phyloP scores from a whole-genome alignment of 2,797 vertebrate species.

The Chromobotia macracanthus region DNA sequence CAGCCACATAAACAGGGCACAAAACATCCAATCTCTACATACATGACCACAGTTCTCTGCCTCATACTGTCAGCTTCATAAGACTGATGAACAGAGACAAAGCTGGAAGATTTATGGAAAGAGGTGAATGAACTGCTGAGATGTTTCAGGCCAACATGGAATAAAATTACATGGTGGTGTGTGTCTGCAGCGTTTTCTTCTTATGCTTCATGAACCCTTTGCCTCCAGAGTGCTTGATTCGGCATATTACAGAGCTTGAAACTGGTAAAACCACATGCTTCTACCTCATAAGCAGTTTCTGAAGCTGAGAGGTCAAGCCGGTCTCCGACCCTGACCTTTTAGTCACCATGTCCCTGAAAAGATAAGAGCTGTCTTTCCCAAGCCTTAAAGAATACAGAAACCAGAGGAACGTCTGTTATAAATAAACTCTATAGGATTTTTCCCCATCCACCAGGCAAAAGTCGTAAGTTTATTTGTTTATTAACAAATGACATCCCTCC shows the following conservation, averaged over 20 bases:
- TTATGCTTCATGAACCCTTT: slow-evolving; percentile 10
- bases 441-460: too few relatives aligned
- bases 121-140: background rate
- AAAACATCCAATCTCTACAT: slow-evolving; percentile 78
- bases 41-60: slow-evolving; percentile 73
- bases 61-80: slow-evolving; percentile 61
- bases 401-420: too few relatives aligned
- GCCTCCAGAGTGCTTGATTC: slow-evolving; percentile 1
- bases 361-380: slow-evolving; percentile 59
- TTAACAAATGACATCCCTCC: too few relatives aligned
- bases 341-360: slow-evolving; percentile 9
- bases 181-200: background rate
- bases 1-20: slow-evolving; percentile 76
- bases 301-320: background rate
- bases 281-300: slow-evolving; percentile 68
- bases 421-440: too few relatives aligned
- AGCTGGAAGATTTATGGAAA: slow-evolving; percentile 4
- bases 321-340: background rate
- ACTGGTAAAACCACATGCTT: slow-evolving; percentile 64
- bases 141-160: slow-evolving; percentile 25
- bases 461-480: too few relatives aligned
- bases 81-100: background rate
- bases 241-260: background rate
- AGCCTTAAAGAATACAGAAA: background rate
- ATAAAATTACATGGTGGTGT: slow-evolving; percentile 44